Evolutionary conservation across 2,888 invertebrate species (phyloP), one percentile per base, ranked within the genome.

Genomic region (Anagyrus pseudococci): DNA sequence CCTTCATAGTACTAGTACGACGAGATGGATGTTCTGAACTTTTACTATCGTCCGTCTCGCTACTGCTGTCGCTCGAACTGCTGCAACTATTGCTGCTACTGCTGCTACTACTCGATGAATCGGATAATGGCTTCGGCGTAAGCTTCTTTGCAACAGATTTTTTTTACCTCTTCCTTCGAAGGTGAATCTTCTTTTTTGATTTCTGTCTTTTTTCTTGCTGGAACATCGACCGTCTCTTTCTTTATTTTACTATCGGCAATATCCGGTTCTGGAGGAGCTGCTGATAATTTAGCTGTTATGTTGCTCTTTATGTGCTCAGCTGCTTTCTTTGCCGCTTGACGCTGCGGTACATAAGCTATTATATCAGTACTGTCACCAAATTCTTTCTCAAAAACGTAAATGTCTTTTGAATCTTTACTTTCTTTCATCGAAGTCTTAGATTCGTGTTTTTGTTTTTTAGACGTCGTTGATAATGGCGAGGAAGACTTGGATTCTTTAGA

Each of bases 271-370:
- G 71, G 50, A 72, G 70, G 68, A 72, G 76, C 68, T 1, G 77
- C 70, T 46, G 77, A 72, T 29, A 85, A 85, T 71, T 85, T 84
- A 1, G 85, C 67, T 56, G 88, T 88, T 70, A 90, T 83, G 6
- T 91, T 91, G 78, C 91, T 92, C 77, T 94, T 93, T 58, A 94
- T 91, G 75, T 93, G 93, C 72, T 94, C 94, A 1, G 94, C 93
- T 0, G 94, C 94, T 78, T 94, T 94, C 78, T 94, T 94, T 13
- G 94, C 94, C 1, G 94, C 94, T 81, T 94, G 93, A 64, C 94
- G 83, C 77, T 95, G 94, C 1, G 94, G 94, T 22, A 95, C 94
- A 78, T 93, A 93, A 0, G 92, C 89, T 44, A 93, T 85, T 49
- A 90, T 85, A 73, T 89, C 87, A 69, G 75, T 72, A 17, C 77